phyloP scores from a whole-genome alignment of 2,888 invertebrate species.

The Hypena proboscidalis region DNA sequence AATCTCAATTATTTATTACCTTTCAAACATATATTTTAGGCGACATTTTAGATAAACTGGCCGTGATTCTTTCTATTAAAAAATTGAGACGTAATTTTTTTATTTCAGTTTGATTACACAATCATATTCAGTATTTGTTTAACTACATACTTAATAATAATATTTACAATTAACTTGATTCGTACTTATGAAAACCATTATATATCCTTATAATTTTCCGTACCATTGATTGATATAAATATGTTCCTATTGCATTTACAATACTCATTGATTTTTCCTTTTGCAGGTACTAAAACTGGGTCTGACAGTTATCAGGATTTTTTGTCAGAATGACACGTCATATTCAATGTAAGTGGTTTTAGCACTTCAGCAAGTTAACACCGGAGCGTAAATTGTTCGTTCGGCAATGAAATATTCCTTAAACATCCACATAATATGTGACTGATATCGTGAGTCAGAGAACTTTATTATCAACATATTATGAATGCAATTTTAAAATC shows the following conservation, averaged over 20 bases:
- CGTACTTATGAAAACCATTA: too few species aligned
- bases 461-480: constrained; percentile 39
- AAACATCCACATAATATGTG: constrained; percentile 35
- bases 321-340: constrained; percentile 51
- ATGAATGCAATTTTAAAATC: constrained; percentile 24
- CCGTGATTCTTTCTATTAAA: neutral
- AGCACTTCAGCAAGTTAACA: constrained; percentile 43
- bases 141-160: too few species aligned
- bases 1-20: constrained; percentile 24
- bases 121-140: neutral
- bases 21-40: neutral
- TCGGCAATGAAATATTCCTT: constrained; percentile 30
- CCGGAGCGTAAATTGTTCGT: constrained; percentile 37
- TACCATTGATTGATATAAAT: too few species aligned
- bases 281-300: constrained; percentile 68
- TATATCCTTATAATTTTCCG: too few species aligned
- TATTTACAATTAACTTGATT: too few species aligned
- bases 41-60: neutral
- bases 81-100: neutral
- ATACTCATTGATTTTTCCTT: constrained; percentile 38
- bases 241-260: constrained; percentile 15
- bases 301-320: constrained; percentile 50
- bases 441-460: constrained; percentile 44
- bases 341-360: constrained; percentile 56
- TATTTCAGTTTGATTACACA: too few species aligned